Base-by-base conservation (phyloP, 2,888 invertebrate genomes). In the Bellardia bayeri region DNA sequence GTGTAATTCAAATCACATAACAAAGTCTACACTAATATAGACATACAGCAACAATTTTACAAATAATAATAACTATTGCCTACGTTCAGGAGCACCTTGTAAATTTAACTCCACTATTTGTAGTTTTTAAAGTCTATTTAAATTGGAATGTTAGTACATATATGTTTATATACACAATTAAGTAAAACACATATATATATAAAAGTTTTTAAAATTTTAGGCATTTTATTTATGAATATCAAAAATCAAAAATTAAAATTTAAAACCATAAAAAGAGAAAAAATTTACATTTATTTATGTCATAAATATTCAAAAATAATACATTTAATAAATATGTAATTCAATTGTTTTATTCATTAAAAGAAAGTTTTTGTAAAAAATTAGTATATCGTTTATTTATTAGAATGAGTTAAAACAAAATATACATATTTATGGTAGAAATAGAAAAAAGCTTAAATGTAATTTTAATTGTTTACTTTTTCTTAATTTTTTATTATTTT, bases 391-490 rank as follows among this genome's bases (percentile, higher is more conserved):
- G 56, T 16, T 56, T 58, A 30, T 33, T 13, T 13, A 23, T 58
- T 23, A 82, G 14, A 13, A 42, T 51, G 37, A 51, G 58, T 61
- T 58, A 68, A 33, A 69, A 30, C 3, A 56, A 76, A 72, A 54
- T 37, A 37, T n/a, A n/a, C n/a, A n/a, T n/a, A n/a, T n/a, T n/a
- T n/a, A n/a, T 37, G 37, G 37, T 37, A 37, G 37, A 6, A 16
- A 33, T 51, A 14, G n/a, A 14, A 66, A 49, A 86, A 79, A 82
- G 86, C 82, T 82, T 82, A 75, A 76, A 40, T 33, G 45, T 80
- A 82, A 79, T 0, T 51, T 58, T 30, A 56, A 23, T 51, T 45
- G 45, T 9, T 45, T 54, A 56, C 54, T 49, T 37, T 37, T 23
- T 71, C 42, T 40, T 49, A 30, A 8, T 72, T 56, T 56, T 68